Base-by-base conservation (phyloP, 2,797 vertebrate genomes). In the Sebastiscus tertius region DNA sequence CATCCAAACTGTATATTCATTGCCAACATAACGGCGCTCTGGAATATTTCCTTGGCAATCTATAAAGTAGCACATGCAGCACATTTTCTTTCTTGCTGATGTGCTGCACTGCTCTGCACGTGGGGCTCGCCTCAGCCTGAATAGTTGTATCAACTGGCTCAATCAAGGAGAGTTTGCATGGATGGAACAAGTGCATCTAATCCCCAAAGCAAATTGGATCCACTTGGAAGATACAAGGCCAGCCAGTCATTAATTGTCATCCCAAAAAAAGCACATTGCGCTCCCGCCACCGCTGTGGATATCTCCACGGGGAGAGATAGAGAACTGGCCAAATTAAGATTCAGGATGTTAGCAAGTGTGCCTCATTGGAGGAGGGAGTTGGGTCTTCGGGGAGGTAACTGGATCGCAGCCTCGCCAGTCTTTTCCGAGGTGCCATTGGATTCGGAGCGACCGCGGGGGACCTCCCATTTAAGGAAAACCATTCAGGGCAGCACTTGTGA, bases 391-490 rank as follows among this genome's bases (percentile, higher is more conserved):
- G 85, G 87, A 89, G 52, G 61, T 27, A 82, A 83, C 67, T 84
- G 82, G 78, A 86, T 87, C 81, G 66, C 26, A 81, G 76, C 52
- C 75, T 70, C 62, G 1, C 14, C 33, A 49, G 79, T 82, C 63
- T 88, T 83, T 73, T 87, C 67, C 36, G 20, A 54, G 83, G 79
- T 82, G 80, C 46, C 60, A 7, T 13, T 66, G 82, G 85, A 89
- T 82, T 90, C 13, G 13, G 16, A 34, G 46, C 55, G 16, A 85
- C 88, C 71, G 10, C 8, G 1, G 88, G 88, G 87, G 88, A 84
- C 75, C 55, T 91, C 88, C 89, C 87, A 86, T 92, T 92, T 90
- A 90, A 88, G 66, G 87, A 88, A 90, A 92, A 72, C 60, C 85
- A 92, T 91, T 89, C 73, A 92, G 87, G 88, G 83, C 89, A 91